These are phyloP conservation scores for Bovichtus variegatus DNA, from an alignment of 2,797 vertebrate genomes.

Conservation along the genomic window DNA sequence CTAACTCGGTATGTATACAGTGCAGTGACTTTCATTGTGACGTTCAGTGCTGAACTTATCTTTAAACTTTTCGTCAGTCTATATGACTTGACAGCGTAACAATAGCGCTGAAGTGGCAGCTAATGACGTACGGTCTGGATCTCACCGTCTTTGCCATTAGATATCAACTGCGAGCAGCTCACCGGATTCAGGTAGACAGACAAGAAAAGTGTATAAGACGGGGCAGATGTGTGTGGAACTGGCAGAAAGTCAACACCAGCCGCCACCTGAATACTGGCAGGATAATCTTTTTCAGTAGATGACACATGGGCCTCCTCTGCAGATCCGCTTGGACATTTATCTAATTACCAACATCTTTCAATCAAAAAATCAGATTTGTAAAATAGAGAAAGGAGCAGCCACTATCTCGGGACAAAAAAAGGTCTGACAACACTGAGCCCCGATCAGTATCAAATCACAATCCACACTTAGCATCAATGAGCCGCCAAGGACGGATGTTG, in stretches of 20 bases:
- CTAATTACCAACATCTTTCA: conserved; percentile 29
- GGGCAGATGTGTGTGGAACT: conserved; percentile 37
- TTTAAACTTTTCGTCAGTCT: background rate
- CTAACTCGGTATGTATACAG: background rate
- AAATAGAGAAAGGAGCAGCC: conserved; percentile 8
- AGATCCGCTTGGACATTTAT: conserved; percentile 34
- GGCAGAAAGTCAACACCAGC: conserved; percentile 50
- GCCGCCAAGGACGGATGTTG: conserved; percentile 12
- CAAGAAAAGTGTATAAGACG: conserved; percentile 47
- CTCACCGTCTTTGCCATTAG: conserved; percentile 53
- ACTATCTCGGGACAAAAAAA: background rate
- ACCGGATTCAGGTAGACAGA: conserved; percentile 34
- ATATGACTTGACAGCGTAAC: conserved; percentile 40
- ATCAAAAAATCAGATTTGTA: conserved; percentile 22
- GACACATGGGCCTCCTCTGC: conserved; percentile 16
- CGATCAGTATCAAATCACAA: conserved; percentile 23
- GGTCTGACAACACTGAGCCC: background rate
- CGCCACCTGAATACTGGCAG: conserved; percentile 32
- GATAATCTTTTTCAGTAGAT: conserved; percentile 45
- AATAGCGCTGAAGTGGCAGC: conserved; percentile 39
- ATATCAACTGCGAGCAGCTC: conserved; percentile 47
- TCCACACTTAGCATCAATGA: conserved; percentile 27
- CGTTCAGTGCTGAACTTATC: background rate
- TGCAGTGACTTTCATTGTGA: conserved; percentile 5
- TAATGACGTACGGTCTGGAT: conserved; percentile 54